Base-by-base conservation (phyloP, 1,140 invertebrate genomes). In the Cyclargus thomasi region DNA sequence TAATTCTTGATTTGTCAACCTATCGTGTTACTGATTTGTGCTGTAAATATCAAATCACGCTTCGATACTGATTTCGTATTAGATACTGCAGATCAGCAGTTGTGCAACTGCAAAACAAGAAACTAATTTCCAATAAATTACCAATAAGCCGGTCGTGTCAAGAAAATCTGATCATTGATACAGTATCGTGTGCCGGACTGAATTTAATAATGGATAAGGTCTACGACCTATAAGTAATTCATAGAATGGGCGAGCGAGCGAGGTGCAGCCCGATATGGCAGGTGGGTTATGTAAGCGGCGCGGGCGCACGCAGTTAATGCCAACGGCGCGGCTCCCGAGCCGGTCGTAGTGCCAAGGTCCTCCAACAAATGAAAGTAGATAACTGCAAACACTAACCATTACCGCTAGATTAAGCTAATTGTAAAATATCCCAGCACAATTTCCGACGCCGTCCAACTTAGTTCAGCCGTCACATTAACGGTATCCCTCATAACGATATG, bases 151-250 rank as follows among this genome's bases (percentile, higher is more conserved):
- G 55, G 18, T 59, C 55, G 55, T 29, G 39, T 67, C 64, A 55
- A 69, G 70, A 70, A 76, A 74, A 72, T 71, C 66, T 62, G 67
- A 62, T 66, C 57, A 68, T 64, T 70, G 53, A 70, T 74, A 70
- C 71, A 64, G 71, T 70, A 76, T 77, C 66, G 70, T 67, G 68
- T 74, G 71, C 70, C 68, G 74, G 71, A 71, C 73, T 63, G 74
- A 78, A 81, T 82, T 81, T 80, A 83, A 86, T 86, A 85, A 85
- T 87, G 75, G 73, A 76, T 79, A 79, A 80, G 85, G 83, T 90
- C 87, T 84, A 85, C 81, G 85, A 90, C 83, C 85, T 86, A 81
- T 88, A 85, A 87, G 86, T 85, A 88, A 90, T 88, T 88, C 85
- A 87, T 86, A 88, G 85, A 85, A 86, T 85, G 84, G 79, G 80